Conservation (phyloP, 2,113 vertebrate genomes). For the Dermatemys mawii region DNA sequence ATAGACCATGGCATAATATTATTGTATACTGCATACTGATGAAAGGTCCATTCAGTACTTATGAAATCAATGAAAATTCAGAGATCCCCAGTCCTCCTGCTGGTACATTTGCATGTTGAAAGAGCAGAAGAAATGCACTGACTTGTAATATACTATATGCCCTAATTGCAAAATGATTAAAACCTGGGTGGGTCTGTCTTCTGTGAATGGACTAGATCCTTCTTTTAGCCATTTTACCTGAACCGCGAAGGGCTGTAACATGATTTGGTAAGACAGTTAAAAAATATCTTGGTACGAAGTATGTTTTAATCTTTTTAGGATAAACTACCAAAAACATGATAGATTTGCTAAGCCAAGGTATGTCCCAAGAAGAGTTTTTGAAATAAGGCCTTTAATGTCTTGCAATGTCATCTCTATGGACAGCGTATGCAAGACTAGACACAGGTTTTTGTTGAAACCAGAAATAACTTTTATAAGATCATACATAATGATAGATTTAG, state of each 20-base stretch:
- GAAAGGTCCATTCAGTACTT: neutral
- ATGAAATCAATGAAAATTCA: neutral
- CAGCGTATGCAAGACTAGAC: neutral
- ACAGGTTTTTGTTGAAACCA: neutral
- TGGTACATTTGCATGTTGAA: neutral
- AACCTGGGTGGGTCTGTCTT: fast-evolving
- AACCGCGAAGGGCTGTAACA: neutral
- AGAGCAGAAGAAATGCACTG: neutral
- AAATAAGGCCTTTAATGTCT: neutral
- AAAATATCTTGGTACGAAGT: neutral
- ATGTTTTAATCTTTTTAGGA: neutral
- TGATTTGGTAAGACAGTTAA: neutral
- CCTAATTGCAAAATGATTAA: neutral
- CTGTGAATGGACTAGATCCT: fast-evolving
- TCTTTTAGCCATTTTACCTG: neutral
- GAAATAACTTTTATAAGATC: neutral
- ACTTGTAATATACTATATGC: neutral
- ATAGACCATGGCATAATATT: neutral
- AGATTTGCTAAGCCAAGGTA: neutral
- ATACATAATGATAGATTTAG: neutral
- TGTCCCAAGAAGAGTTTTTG: neutral
- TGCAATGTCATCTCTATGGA: neutral
- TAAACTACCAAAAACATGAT: neutral
- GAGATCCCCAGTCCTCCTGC: fast-evolving
- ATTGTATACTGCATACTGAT: neutral